Base-by-base conservation (phyloP, 2,113 vertebrate genomes). In the Alethe castanea region DNA sequence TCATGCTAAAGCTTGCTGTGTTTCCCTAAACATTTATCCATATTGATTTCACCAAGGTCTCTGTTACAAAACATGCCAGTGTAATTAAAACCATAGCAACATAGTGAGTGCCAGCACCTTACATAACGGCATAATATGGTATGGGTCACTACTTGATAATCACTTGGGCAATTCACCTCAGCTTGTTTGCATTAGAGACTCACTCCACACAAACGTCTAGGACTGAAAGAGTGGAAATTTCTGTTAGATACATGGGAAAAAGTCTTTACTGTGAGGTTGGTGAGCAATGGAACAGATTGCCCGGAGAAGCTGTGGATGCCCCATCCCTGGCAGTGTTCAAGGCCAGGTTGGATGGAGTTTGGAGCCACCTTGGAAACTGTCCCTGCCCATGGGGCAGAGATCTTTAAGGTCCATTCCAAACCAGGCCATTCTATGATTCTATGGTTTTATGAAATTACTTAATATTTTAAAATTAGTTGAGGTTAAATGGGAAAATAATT, bases 191-290 rank as follows among this genome's bases (percentile, higher is more conserved):
- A 6, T 16, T 26, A 76, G n/a, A 77, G 40, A 52, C 26, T 56
- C 40, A 19, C 13, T 36, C 14, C 1, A 6, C 42, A 78, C 22
- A 50, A 84, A 71, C 7, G 15, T 69, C 25, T 47, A 22, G 25
- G 42, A 47, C 8, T 31, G 35, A 61, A 45, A 31, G 54, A 35
- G 24, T 40, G 35, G 54, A 54, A 35, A 67, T 67, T 53, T 53
- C 17, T 18, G 9, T 61, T 54, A 53, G 8, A 40, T 47, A 40
- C 3, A 5, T 0, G 1, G n/a, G 56, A 6, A 25, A 40, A 54
- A 40, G 26, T 35, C 20, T 53, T 74, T 22, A 22, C n/a, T 14
- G 11, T 40, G 47, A 54, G 17, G 11, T 24, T 31, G 5, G 7
- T 67, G 61, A 89, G 29, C n/a, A 47, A 1, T 53, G n/a, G 64